These are phyloP conservation scores for Centropyge bicolor DNA, from an alignment of 2,797 vertebrate species.

Conservation along the genomic window DNA sequence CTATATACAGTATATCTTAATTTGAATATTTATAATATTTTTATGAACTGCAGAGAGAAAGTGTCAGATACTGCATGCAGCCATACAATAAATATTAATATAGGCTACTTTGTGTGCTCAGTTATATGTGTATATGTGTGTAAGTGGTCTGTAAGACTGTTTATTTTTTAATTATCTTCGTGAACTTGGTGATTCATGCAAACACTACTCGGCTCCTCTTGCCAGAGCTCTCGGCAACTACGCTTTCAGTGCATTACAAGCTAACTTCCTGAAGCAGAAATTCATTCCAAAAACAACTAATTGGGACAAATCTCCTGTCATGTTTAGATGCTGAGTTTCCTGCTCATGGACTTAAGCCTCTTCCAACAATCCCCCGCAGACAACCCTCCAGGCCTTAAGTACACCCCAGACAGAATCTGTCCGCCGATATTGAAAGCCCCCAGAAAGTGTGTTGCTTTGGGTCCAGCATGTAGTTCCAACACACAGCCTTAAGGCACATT, in stretches of 20 bases:
- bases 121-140: too few species aligned
- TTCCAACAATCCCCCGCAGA: conserved; percentile 19
- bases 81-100: too few species aligned
- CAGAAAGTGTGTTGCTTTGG: conserved; percentile 31
- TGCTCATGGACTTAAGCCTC: conserved; percentile 19
- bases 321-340: conserved; percentile 8
- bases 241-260: not conserved
- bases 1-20: too few species aligned
- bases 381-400: not conserved
- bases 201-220: not conserved
- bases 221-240: not conserved
- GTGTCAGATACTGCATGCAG: too few species aligned
- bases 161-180: too few species aligned
- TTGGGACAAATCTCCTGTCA: conserved; percentile 25
- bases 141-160: too few species aligned
- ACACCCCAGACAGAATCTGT: conserved; percentile 12
- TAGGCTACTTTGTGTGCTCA: too few species aligned
- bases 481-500: conserved; percentile 42
- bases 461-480: conserved; percentile 50
- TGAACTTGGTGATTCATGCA: too few species aligned
- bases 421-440: conserved; percentile 22
- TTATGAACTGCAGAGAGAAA: too few species aligned
- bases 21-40: too few species aligned
- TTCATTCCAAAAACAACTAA: conserved; percentile 38
- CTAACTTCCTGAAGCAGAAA: not conserved